phyloP scores from a whole-genome alignment of 2,797 vertebrate genomes.

The Podargus strigoides region DNA sequence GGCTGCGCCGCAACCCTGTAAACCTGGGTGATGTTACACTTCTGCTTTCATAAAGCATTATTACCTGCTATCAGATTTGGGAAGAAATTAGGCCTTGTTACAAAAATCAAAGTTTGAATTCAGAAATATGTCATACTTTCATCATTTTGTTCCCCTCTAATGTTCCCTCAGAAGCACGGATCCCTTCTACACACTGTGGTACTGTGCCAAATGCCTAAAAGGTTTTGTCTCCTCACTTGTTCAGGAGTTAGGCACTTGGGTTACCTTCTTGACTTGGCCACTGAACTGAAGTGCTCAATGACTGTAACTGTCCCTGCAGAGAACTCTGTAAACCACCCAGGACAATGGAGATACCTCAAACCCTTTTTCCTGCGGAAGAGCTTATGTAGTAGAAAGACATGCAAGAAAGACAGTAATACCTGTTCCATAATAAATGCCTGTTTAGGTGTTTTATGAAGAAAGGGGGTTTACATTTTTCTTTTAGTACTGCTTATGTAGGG shows the following conservation, averaged over 20 bases:
- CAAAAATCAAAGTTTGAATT: not conserved
- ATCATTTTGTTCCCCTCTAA: not conserved
- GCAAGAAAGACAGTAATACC: not conserved
- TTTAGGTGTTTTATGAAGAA: not conserved
- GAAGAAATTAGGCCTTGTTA: not conserved
- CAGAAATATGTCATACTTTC: not conserved
- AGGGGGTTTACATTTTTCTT: not conserved
- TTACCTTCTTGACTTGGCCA: not conserved
- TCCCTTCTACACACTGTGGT: not conserved
- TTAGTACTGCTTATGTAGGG: not conserved
- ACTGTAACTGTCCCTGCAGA: not conserved
- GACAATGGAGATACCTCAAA: not conserved
- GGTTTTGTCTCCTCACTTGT: not conserved
- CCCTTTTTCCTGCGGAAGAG: not conserved
- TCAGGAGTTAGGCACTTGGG: not conserved
- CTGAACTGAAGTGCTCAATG: not conserved
- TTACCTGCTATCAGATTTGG: not conserved
- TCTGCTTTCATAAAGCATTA: not conserved
- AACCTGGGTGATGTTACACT: not conserved
- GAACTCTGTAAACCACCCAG: not conserved
- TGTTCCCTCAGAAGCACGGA: not conserved
- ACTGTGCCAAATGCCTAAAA: not conserved
- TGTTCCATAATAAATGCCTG: not conserved
- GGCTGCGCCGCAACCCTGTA: accelerated
- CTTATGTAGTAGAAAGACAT: not conserved